Evolutionary conservation across 2,888 invertebrate genomes (phyloP), one percentile per base, ranked within the genome.

Genomic region (Cyclophora albipunctata): DNA sequence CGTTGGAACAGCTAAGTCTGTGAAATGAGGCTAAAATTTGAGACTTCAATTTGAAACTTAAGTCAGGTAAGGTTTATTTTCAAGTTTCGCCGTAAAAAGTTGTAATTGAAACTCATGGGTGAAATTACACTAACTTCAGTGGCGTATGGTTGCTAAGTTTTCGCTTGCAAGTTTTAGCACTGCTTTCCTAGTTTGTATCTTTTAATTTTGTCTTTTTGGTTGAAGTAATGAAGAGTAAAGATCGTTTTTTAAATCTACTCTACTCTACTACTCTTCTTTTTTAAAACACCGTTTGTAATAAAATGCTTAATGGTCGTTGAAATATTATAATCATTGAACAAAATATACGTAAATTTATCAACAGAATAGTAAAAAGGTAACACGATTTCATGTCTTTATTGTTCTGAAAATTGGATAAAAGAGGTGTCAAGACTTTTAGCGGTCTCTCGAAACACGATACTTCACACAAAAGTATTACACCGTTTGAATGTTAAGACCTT

Each of bases 401-500:
- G 58, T 67, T 61, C 69, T 67, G 74, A 74, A 79, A 81, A 79
- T 78, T 77, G 75, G 67, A 75, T 75, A 76, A 75, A 75, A 76
- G 73, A 71, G 72, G 69, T 70, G 70, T 75, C 71, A 67, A 68
- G 66, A 69, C 70, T 66, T 70, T 69, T 66, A 37, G 37, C 58
- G 61, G 62, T 60, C 69, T 69, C 70, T 72, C 69, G 62, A 62
- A 68, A 64, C 71, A 67, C 72, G 75, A 73, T 76, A 77, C 81
- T 83, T 67, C 58, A 76, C 68, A 72, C 67, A 62, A 77, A 79
- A 73, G 71, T 73, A 72, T 75, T 71, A 75, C 78, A 72, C 67
- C 71, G 62, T 67, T 64, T 73, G 79, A 81, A 82, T 83, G 78
- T 82, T 82, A 77, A 81, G 74, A 73, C 71, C 73, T 75, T 72